Conservation (phyloP, 2,888 invertebrate genomes). For the Hydriomena furcata region DNA sequence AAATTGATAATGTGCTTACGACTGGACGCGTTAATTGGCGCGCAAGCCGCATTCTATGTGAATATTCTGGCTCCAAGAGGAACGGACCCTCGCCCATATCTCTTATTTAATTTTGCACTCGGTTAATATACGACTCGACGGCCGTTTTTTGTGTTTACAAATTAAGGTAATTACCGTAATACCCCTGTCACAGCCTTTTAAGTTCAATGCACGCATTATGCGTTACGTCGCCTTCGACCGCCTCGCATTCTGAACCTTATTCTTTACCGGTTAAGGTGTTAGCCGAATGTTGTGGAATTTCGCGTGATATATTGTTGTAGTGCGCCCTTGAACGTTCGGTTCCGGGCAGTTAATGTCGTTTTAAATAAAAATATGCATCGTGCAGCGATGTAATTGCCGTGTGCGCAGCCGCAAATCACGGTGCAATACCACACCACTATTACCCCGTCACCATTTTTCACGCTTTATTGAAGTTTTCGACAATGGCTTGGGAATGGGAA, state of each 20-base stretch:
- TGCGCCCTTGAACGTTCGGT: slow-evolving; percentile 63
- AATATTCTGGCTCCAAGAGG: slow-evolving; percentile 13
- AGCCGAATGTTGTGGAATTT: slow-evolving; percentile 53
- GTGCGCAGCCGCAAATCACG: slow-evolving; percentile 55
- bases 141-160: slow-evolving; percentile 76
- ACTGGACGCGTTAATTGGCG: slow-evolving; percentile 52
- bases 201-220: slow-evolving; percentile 75
- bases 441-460: slow-evolving; percentile 28
- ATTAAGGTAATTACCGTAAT: slow-evolving; percentile 79
- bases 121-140: slow-evolving; percentile 58
- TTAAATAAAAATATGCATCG: slow-evolving; percentile 64
- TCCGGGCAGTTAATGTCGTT: slow-evolving; percentile 76
- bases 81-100: slow-evolving; percentile 38
- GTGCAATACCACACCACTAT: slow-evolving; percentile 29
- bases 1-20: slow-evolving; percentile 57
- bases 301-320: slow-evolving; percentile 65
- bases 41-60: slow-evolving; percentile 49
- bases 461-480: slow-evolving; percentile 37
- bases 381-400: slow-evolving; percentile 58
- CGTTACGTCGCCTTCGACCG: slow-evolving; percentile 42
- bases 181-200: slow-evolving; percentile 78
- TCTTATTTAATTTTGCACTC: slow-evolving; percentile 62
- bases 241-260: slow-evolving; percentile 56
- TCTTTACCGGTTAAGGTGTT: slow-evolving; percentile 51
- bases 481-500: slow-evolving; percentile 42